Evolutionary conservation across 2,797 vertebrate species (phyloP), one percentile per base, ranked within the genome.

Genomic region (Cynodonichthys magdalenae): DNA sequence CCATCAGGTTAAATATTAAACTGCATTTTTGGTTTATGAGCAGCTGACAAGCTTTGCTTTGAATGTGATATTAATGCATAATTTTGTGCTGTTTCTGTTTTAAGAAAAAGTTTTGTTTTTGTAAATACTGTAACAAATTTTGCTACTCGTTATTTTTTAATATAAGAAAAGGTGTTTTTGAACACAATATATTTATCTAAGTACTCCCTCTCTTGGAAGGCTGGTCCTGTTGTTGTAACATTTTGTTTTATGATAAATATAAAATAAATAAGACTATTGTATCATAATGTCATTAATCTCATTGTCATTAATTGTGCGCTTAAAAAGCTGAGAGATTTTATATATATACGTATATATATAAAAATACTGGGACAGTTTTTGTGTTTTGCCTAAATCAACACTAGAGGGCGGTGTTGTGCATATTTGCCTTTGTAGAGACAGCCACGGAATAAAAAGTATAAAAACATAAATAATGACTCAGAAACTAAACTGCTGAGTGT

Each of bases 341-440:
- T n/a, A n/a, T n/a, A n/a, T n/a, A n/a, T n/a, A n/a, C n/a, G n/a
- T n/a, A n/a, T n/a, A n/a, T n/a, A n/a, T n/a, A n/a, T n/a, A n/a
- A n/a, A n/a, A n/a, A n/a, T n/a, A n/a, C n/a, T n/a, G n/a, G n/a
- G 7, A 39, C 15, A 28, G 2, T 15, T 5, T 19, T 36, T 31
- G 1, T 28, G 2, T 19, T 31, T 44, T 36, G 1, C 24, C 0
- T 6, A 8, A 34, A 6, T 6, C 36, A 66, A 69, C 82, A 71
- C 48, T 55, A 12, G 82, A 71, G 73, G 79, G 67, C 70, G 29
- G 60, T 75, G 59, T 58, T 74, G 54, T 42, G 52, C 24, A 24
- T 2, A 24, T 24, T 24, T 24, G 24, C 24, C 24, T 24, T 24
- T 24, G n/a, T n/a, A n/a, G n/a, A n/a, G n/a, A n/a, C n/a, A n/a